These are phyloP conservation scores for Drosophila neotestacea DNA, from an alignment of 2,888 invertebrate genomes.

Conservation along the genomic window DNA sequence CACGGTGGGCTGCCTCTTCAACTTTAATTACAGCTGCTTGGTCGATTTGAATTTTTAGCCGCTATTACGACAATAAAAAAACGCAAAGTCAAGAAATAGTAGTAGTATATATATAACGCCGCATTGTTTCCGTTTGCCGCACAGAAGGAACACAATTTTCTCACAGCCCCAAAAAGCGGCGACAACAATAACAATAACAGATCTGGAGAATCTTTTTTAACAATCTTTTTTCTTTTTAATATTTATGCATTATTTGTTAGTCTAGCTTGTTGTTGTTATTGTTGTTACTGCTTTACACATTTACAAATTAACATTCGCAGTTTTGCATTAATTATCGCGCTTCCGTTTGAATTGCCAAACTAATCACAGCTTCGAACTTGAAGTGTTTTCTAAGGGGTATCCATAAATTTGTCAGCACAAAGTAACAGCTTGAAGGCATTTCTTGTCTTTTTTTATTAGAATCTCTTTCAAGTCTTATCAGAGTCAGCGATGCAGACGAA, in stretches of 20 bases:
- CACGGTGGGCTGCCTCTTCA: constrained; percentile 66
- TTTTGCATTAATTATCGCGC: constrained; percentile 78
- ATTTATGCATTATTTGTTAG: constrained; percentile 72
- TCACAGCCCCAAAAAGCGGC: constrained; percentile 74
- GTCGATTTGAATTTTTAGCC: constrained; percentile 65
- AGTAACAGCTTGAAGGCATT: neutral
- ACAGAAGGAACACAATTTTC: constrained; percentile 73
- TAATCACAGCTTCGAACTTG: constrained; percentile 53
- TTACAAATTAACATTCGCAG: constrained; percentile 75
- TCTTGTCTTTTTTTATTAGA: constrained; percentile 23
- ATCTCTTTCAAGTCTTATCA: constrained; percentile 60
- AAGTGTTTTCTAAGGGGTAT: constrained; percentile 1
- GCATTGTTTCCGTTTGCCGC: constrained; percentile 69
- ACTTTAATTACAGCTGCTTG: constrained; percentile 78
- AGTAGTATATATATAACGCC: constrained; percentile 47
- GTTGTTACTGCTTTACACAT: constrained; percentile 61
- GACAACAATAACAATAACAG: constrained; percentile 36
- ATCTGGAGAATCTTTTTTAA: constrained; percentile 65
- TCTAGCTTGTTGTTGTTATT: constrained; percentile 34
- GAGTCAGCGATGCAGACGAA: constrained; percentile 48
- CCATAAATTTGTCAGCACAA: constrained; percentile 3
- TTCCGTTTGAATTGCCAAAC: constrained; percentile 66
- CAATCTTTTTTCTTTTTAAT: constrained; percentile 57
- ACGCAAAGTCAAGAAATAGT: constrained; percentile 58
- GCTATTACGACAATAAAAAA: constrained; percentile 63